A percentile compares a stretch with the other conserved stretches of the same genome.
Evolutionary conservation across 1,140 invertebrate species (phyloP).

Genomic region (Cecropterus lyciades): DNA sequence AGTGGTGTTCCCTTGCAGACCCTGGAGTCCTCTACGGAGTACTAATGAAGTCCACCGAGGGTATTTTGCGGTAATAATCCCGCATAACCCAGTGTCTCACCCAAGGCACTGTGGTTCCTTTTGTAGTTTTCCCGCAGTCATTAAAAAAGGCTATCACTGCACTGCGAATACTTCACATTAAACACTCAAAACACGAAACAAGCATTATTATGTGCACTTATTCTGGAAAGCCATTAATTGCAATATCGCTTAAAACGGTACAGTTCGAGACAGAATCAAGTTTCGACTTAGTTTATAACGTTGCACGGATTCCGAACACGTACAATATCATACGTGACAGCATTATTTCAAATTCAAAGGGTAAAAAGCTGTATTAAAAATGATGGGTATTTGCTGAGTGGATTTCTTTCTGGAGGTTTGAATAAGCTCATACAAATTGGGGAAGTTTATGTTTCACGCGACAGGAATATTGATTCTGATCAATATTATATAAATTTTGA

Average conservation of each 20-base stretch:
- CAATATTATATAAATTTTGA: too few relatives aligned
- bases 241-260: conserved; percentile 27
- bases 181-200: neutral
- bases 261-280: conserved; percentile 29
- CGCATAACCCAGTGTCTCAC: too few relatives aligned
- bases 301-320: conserved; percentile 57
- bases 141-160: too few relatives aligned
- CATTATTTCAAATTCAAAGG: conserved; percentile 78
- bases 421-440: neutral
- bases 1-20: too few relatives aligned
- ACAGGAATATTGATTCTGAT: too few relatives aligned
- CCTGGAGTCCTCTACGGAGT: too few relatives aligned
- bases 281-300: conserved; percentile 31
- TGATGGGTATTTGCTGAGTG: conserved; percentile 43
- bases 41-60: too few relatives aligned
- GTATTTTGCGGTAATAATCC: too few relatives aligned
- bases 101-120: too few relatives aligned
- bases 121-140: too few relatives aligned
- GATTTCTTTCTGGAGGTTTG: conserved; percentile 10
- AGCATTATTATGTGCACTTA: conserved; percentile 1
- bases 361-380: conserved; percentile 74
- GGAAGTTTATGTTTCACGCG: neutral
- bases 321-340: conserved; percentile 56
- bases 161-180: too few relatives aligned
- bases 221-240: conserved; percentile 24